phyloP scores from a whole-genome alignment of 2,113 vertebrate species.

The Nematolebias whitei region DNA sequence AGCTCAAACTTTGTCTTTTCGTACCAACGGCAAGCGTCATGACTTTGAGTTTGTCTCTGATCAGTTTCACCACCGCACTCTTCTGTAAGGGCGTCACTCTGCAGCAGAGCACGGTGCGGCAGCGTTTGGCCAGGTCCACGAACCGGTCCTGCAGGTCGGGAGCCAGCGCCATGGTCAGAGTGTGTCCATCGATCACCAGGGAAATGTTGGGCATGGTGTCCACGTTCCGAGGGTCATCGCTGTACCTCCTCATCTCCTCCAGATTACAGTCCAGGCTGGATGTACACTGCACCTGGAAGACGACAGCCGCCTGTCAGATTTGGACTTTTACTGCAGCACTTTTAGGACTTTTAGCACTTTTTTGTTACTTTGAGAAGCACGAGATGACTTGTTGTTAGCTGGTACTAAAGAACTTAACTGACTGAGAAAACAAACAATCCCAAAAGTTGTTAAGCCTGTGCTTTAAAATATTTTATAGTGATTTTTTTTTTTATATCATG shows the following conservation, averaged over 20 bases:
- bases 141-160: constrained; percentile 85
- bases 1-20: not conserved
- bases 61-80: constrained; percentile 86
- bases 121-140: constrained; percentile 80
- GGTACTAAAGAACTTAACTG: no score
- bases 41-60: constrained; percentile 81
- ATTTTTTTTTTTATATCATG: no score
- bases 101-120: constrained; percentile 89
- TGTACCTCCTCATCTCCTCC: constrained; percentile 83
- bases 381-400: no score
- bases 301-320: constrained; percentile 1
- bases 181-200: constrained; percentile 88
- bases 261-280: constrained; percentile 85
- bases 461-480: no score
- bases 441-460: no score
- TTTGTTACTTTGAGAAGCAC: no score
- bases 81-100: constrained; percentile 90
- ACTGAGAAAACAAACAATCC: no score
- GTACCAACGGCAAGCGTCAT: constrained; percentile 91
- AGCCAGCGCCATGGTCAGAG: constrained; percentile 80
- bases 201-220: constrained; percentile 68
- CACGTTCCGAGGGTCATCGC: constrained; percentile 43
- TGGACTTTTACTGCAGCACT: not conserved
- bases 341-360: not conserved
- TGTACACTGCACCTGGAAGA: constrained; percentile 84